Evolutionary conservation across 1,140 invertebrate genomes (phyloP), one percentile per base, ranked within the genome.

Genomic region (Palaemon carinicauda): DNA sequence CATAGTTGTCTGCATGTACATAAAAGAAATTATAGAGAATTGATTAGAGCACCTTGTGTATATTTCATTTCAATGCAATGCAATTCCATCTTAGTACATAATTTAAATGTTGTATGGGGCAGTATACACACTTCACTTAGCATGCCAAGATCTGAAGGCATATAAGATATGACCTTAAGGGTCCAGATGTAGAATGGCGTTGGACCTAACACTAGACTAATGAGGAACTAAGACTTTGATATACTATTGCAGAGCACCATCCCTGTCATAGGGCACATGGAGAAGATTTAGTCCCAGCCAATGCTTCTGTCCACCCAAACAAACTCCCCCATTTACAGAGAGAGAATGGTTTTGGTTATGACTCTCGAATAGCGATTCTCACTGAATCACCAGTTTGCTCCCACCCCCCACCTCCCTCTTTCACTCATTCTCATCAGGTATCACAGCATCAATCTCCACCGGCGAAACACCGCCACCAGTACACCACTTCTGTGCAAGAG

Each of bases 231-330:
- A 83, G 73, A 77, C 41, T 12, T 54, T n/a, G 29, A 83, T 77
- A 52, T 83, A 83, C 82, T 53, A 54, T 83, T 83, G 51, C 82
- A 83, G 82, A 77, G 29, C 24, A 21, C 65, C 73, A 71, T 19
- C 21, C 51, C 52, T 77, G 82, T 71, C 73, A 52, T 83, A 73
- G 75, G 52, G 33, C 53, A 41, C 41, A 50, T 75, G 82, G 82
- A 73, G 73, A 53, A 77, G 82, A 71, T 71, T 54, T 74, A 53
- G 51, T 65, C 69, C 73, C 81, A 82, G 82, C 73, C 73, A 41
- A 52, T 60, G 73, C 82, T 56, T 77, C 82, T 83, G 71, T 83
- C 82, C 82, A 83, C 71, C 82, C 71, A 54, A 41, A 24, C 53
- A 60, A 60, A 81, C 33, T 41, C 41, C 52, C 80, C 71, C 73